Percentiles rank a stretch among this genome's conserved stretches.
These are phyloP conservation scores for Zapornia atra DNA, from an alignment of 2,113 vertebrate genomes.

Conservation along the genomic window DNA sequence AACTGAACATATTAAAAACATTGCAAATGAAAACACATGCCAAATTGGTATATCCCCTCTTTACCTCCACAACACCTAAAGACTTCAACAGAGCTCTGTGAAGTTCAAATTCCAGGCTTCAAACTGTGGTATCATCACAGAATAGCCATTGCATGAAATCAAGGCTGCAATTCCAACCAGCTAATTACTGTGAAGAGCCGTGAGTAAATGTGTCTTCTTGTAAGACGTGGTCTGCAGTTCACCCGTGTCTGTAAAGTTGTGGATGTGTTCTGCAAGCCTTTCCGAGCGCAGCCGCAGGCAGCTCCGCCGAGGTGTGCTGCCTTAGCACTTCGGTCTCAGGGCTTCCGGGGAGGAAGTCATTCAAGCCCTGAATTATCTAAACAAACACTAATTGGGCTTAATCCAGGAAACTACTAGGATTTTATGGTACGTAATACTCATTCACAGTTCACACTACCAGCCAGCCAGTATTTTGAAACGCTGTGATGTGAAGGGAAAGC, in stretches of 20 bases:
- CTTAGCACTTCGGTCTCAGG: conserved; percentile 54
- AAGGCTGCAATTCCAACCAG: not conserved
- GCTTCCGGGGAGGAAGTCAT: conserved; percentile 82
- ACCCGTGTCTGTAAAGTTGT: not conserved
- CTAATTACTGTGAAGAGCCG: not conserved
- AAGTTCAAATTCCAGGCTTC: not conserved
- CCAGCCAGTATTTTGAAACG: conserved; percentile 19
- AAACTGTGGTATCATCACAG: not conserved
- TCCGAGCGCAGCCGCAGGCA: conserved; percentile 8
- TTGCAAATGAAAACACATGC: not conserved
- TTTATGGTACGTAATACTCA: conserved; percentile 42
- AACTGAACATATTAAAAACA: not conserved
- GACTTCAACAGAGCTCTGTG: not conserved
- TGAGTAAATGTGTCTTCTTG: not conserved
- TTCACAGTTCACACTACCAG: conserved; percentile 20
- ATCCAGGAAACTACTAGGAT: conserved; percentile 77
- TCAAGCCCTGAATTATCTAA: conserved; percentile 76
- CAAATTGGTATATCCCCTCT: not conserved
- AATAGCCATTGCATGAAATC: not conserved
- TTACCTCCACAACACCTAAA: not conserved
- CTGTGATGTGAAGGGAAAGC: not conserved
- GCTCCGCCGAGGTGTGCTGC: conserved; percentile 52
- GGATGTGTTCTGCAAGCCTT: not conserved
- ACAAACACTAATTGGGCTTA: conserved; percentile 71
- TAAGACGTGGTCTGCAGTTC: not conserved